phyloP scores from a whole-genome alignment of 2,113 vertebrate genomes.

The Clarias batrachus region DNA sequence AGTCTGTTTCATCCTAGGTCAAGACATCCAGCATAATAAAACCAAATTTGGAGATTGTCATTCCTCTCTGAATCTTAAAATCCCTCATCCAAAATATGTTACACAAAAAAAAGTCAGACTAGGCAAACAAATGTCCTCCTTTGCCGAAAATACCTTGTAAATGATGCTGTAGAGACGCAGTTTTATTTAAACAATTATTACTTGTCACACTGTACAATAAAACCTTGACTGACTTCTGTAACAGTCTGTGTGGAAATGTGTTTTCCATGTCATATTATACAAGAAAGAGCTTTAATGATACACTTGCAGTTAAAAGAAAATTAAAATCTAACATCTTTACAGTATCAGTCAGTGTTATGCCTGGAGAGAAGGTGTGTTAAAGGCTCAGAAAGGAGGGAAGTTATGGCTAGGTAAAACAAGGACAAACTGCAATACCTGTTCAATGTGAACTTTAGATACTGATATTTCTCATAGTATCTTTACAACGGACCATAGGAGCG shows the following conservation, averaged over 20 bases:
- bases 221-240: not conserved
- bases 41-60: constrained; percentile 6
- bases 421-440: not conserved
- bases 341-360: not conserved
- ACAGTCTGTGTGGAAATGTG: not conserved
- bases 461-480: not conserved
- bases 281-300: not conserved
- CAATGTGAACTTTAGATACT: not conserved
- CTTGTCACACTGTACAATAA: constrained; percentile 3
- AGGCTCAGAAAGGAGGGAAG: not conserved
- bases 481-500: not conserved
- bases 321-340: no score
- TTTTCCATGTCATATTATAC: not conserved
- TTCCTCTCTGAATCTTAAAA: not conserved
- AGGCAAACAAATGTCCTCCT: not conserved
- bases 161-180: not conserved
- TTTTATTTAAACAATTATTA: not conserved
- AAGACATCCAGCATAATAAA: not conserved
- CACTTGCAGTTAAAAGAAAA: not conserved
- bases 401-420: not conserved
- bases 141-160: not conserved
- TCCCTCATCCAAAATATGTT: not conserved
- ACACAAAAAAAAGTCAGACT: not conserved
- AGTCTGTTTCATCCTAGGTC: not conserved
- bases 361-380: not conserved